Base-by-base conservation (phyloP, 2,113 vertebrate species). In the Sturnira hondurensis region DNA sequence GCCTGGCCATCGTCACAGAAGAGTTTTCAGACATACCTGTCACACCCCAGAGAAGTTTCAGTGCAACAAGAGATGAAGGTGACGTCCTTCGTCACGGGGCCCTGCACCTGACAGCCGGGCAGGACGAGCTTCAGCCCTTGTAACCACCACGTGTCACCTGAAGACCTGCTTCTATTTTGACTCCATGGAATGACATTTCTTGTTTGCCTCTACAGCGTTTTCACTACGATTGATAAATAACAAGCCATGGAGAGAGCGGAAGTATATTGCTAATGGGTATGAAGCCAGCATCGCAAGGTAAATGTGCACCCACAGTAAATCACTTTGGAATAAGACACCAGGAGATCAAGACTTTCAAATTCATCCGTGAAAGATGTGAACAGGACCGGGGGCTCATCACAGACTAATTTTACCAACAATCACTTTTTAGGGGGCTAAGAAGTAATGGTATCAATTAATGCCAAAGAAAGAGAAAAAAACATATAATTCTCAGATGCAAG, bases 141-240 rank as follows among this genome's bases (percentile, higher is more conserved):
- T 31, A 43, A 71, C 45, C 28, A 12, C 13, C n/a, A 17, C 50
- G n/a, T 4, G 7, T 38, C 3, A 1, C 4, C 65, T 13, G 70
- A 87, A 80, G 70, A 38, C 83, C 54, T 36, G 56, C 31, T 80
- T 91, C 93, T 61, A 61, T 78, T 89, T 58, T 33, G 76, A 92
- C 70, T 78, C 20, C 19, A 13, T 3, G 38, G 93, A 87, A 70
- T 92, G 95, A 91, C 56, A 50, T 61, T 58, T 81, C 68, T 54
- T 12, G 14, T 68, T 76, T 56, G 54, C 52, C 26, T 91, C 81
- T 92, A 54, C 17, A 54, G 54, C 43, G 92, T 74, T 76, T 88
- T 73, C 26, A 15, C 13, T 41, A 41, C 89, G 78, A 89, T 52
- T 68, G 86, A 43, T 81, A 76, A 68, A 65, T 11, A 20, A 36